Conservation (phyloP, 2,888 invertebrate species). For the Horisme vitalbata region DNA sequence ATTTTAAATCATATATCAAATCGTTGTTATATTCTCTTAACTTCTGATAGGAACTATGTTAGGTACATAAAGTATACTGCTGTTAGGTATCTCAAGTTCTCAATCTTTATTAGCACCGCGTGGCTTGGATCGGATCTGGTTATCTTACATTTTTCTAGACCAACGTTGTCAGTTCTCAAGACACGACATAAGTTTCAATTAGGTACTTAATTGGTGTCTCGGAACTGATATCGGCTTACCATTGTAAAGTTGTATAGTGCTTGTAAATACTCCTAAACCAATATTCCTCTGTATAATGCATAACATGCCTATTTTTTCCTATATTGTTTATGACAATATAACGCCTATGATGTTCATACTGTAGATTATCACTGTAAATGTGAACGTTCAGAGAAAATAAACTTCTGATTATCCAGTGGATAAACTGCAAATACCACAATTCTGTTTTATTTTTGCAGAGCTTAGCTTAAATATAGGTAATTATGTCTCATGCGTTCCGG, state of each 20-base stretch:
- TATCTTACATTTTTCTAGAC: constrained; percentile 21
- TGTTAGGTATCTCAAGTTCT: no score
- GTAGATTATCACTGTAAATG: constrained; percentile 75
- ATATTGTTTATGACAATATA: constrained; percentile 74
- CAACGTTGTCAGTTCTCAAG: constrained; percentile 21
- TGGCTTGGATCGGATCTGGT: no score
- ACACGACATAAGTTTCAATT: constrained; percentile 5
- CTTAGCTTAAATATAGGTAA: no score
- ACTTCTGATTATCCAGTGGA: constrained; percentile 73
- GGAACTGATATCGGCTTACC: constrained; percentile 50
- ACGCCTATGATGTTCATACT: constrained; percentile 77
- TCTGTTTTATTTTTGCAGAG: constrained; percentile 62
- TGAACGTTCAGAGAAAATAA: constrained; percentile 72
- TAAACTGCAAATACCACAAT: constrained; percentile 70
- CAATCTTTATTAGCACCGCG: no score
- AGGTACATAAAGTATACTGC: no score
- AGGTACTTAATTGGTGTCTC: constrained; percentile 32
- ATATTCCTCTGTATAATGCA: constrained; percentile 63
- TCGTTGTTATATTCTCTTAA: no score
- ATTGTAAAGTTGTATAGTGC: constrained; percentile 77
- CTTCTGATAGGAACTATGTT: no score
- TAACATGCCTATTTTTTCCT: constrained; percentile 64
- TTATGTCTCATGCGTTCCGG: no score
- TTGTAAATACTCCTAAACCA: constrained; percentile 62
- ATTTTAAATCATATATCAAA: no score